Evolutionary conservation across 2,888 invertebrate genomes (phyloP), one percentile per base, ranked within the genome.

Genomic region (Ligdia adustata): DNA sequence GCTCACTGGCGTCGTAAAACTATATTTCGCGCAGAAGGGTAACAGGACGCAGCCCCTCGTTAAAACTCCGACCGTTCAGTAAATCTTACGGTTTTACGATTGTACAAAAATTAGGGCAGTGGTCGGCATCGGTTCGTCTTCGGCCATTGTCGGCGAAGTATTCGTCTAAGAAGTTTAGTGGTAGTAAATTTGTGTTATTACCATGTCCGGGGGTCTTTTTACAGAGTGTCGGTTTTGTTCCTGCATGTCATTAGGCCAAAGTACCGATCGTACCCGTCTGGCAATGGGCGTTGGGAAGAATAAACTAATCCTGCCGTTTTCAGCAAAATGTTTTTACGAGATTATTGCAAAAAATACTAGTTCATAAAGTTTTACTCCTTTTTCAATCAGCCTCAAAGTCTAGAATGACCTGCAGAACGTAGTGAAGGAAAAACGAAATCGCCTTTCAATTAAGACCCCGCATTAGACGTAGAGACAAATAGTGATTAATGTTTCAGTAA

Each of bases 61-160:
- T 85, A 83, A 84, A 85, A 84, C 81, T 82, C 75, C 64, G 75
- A 70, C 75, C 82, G 75, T 79, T 77, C 83, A 77, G 70, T 87
- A 86, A 85, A 86, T 86, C 86, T 86, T 85, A 69, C 62, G 75
- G 81, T 79, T 85, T 86, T 86, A 86, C 80, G 85, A 79, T 79
- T 81, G 72, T 72, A 80, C 82, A 84, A 83, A 84, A 85, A 82
- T 83, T 82, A 80, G 79, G 75, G 63, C 66, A 59, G 63, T 57
- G 59, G 52, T 65, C 64, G 60, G 52, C 60, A 58, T 55, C 51
- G 57, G 52, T 42, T 55, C 45, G 44, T 60, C 49, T 55, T 58
- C 54, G 49, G 53, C 54, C 52, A 62, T 54, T 55, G 52, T 53
- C 40, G 52, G 42, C 41, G 38, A 52, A 48, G 43, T 55, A 60